These are phyloP conservation scores for Porites divaricata DNA, from an alignment of 92 coral and sea anemone genomes.

Conservation along the genomic window DNA sequence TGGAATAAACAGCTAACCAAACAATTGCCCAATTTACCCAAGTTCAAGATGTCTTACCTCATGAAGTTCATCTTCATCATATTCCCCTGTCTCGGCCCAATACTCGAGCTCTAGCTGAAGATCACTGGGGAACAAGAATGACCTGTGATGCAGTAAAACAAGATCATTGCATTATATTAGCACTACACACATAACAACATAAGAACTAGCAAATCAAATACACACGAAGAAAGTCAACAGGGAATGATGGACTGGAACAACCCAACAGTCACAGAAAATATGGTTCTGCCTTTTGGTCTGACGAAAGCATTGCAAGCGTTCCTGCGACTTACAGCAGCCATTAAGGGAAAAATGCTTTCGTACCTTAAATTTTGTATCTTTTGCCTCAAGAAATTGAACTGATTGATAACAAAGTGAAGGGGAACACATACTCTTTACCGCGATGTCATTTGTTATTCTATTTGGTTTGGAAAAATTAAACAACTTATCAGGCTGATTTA, in stretches of 20 bases:
- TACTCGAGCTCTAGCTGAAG: slow-evolving; percentile 97
- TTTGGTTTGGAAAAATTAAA: no score
- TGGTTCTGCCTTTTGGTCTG: not conserved
- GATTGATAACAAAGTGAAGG: no score
- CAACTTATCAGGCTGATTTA: no score
- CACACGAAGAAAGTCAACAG: not conserved
- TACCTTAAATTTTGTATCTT: no score
- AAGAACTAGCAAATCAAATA: not conserved
- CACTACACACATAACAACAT: not conserved
- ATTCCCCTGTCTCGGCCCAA: slow-evolving; percentile 99
- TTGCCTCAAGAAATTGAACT: no score
- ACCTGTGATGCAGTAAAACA: slow-evolving; percentile 56
- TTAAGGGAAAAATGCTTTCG: no score
- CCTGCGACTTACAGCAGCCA: no score
- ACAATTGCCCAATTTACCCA: no score
- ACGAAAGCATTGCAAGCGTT: not conserved
- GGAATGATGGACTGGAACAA: not conserved
- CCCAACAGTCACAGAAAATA: no score
- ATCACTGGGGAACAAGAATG: slow-evolving; percentile 94
- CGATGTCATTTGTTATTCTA: no score
- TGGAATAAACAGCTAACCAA: no score
- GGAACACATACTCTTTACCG: no score
- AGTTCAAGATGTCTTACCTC: slow-evolving; percentile 61
- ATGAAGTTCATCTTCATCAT: slow-evolving; percentile 90
- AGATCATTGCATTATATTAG: not conserved